These are phyloP conservation scores for Magallana ariakensis DNA, from an alignment of 1,140 invertebrate genomes.

Conservation along the genomic window DNA sequence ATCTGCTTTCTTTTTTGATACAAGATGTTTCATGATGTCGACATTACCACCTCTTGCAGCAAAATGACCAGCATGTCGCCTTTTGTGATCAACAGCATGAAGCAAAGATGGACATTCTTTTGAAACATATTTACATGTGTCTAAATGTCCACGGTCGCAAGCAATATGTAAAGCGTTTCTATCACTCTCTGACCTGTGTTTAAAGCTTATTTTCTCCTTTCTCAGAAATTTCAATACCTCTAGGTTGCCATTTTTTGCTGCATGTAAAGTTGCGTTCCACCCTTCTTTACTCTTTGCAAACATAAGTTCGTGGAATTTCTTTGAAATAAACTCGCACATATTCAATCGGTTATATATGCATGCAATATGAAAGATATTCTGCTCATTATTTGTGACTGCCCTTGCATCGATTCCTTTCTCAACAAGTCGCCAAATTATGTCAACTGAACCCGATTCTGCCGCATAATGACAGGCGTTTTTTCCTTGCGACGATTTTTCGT, in stretches of 20 bases:
- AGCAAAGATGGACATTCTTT: not conserved
- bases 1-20: not conserved
- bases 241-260: not conserved
- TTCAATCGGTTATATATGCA: not conserved
- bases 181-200: not conserved
- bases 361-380: not conserved
- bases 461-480: not conserved
- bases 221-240: not conserved
- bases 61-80: conserved; percentile 1
- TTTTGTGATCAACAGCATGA: not conserved
- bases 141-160: not conserved
- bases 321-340: not conserved
- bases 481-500: too few species aligned
- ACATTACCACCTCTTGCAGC: conserved; percentile 3
- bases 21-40: not conserved
- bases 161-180: not conserved
- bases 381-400: not conserved
- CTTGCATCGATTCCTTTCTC: not conserved
- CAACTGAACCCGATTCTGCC: not conserved
- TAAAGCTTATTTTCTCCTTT: not conserved
- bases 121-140: not conserved
- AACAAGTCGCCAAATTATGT: not conserved
- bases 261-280: not conserved
- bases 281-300: not conserved
- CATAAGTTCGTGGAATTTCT: not conserved